Conservation (phyloP, 1,140 invertebrate genomes). For the Panonychus citri region DNA sequence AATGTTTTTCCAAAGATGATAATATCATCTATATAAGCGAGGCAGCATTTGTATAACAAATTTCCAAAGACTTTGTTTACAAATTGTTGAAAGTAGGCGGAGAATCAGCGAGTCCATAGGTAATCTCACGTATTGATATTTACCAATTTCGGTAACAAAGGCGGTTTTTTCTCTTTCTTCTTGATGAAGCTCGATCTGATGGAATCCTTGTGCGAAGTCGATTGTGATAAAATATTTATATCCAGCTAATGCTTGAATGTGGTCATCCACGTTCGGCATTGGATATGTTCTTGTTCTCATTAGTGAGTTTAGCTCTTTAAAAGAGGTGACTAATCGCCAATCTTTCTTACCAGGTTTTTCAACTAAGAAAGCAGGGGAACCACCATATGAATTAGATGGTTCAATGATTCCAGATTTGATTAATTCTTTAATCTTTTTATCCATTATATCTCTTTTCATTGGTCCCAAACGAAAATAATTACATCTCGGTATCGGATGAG, state of each 20-base stretch:
- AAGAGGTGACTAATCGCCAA: too few relatives aligned
- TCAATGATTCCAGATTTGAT: too few relatives aligned
- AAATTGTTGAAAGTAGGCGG: slow-evolving; percentile 21
- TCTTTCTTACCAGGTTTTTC: too few relatives aligned
- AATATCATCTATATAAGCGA: slow-evolving; percentile 18
- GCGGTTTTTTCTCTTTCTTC: slow-evolving; percentile 16
- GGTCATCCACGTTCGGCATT: slow-evolving; percentile 22
- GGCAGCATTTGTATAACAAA: slow-evolving; percentile 1
- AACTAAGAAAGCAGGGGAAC: too few relatives aligned
- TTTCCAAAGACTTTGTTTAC: slow-evolving; percentile 13
- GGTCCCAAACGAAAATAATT: too few relatives aligned
- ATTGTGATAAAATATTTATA: slow-evolving; percentile 11
- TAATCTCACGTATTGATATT: slow-evolving; percentile 16
- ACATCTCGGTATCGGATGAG: too few relatives aligned
- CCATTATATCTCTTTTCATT: too few relatives aligned
- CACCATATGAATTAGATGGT: too few relatives aligned
- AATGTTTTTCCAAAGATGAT: slow-evolving; percentile 13
- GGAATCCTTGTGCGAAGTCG: slow-evolving; percentile 20
- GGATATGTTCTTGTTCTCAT: slow-evolving; percentile 27
- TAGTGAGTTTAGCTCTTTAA: slow-evolving; percentile 17
- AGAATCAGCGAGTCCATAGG: slow-evolving; percentile 24
- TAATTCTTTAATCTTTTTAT: too few relatives aligned
- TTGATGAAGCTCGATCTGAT: slow-evolving; percentile 18
- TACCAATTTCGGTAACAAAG: slow-evolving; percentile 5
- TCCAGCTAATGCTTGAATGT: slow-evolving; percentile 7